A percentile compares a stretch with the other conserved stretches of the same genome.
phyloP scores from a whole-genome alignment of 1,140 invertebrate species.

The Anastrepha obliqua region DNA sequence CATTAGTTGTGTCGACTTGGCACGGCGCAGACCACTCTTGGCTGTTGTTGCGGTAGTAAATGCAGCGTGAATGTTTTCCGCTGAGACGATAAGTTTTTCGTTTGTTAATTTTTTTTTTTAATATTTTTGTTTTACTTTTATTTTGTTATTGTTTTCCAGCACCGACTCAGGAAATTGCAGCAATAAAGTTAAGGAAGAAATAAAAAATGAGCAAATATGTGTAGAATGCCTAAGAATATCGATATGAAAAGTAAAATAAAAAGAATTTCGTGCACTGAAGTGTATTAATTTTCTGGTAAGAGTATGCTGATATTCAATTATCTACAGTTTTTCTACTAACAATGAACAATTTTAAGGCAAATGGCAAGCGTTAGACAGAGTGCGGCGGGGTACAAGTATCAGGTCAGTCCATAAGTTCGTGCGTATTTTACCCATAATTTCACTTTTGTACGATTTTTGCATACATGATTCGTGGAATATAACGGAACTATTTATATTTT shows the following conservation, averaged over 20 bases:
- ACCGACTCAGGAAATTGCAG: slow-evolving; percentile 20
- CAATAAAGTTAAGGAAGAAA: slow-evolving; percentile 21
- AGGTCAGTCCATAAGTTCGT: too few species aligned
- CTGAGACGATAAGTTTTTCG: neutral
- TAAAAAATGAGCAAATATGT: slow-evolving; percentile 15
- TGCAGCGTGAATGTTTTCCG: neutral
- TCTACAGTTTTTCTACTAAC: too few species aligned
- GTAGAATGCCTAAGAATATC: slow-evolving; percentile 1
- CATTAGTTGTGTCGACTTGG: neutral
- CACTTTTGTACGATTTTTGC: too few species aligned
- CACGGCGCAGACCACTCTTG: neutral
- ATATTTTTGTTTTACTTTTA: neutral
- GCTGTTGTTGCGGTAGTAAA: neutral
- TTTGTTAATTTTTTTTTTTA: neutral
- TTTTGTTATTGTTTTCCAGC: neutral
- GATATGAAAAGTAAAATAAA: neutral
- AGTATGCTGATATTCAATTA: too few species aligned
- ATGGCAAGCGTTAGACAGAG: too few species aligned
- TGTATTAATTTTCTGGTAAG: too few species aligned
- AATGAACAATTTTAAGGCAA: too few species aligned
- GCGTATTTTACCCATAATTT: too few species aligned
- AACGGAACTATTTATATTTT: too few species aligned
- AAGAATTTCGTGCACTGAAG: too few species aligned
- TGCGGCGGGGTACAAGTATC: too few species aligned
- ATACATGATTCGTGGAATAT: too few species aligned